A percentile compares a stretch with the other conserved stretches of the same genome.
Conservation (phyloP, 2,888 invertebrate species). For the Cephalotes varians region DNA sequence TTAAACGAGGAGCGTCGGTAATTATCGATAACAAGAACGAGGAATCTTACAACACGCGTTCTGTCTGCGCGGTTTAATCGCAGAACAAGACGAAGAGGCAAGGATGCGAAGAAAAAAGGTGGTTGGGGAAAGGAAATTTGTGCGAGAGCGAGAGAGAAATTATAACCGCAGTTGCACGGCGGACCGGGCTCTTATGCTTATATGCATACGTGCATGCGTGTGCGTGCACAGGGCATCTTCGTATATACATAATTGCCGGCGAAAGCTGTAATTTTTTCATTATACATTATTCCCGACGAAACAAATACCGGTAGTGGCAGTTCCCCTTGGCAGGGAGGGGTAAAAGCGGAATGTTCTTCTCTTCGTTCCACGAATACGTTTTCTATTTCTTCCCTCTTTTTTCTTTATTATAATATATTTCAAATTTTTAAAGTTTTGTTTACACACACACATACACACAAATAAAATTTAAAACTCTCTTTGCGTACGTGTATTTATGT, state of each 20-base stretch:
- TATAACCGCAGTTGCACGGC: constrained; percentile 68
- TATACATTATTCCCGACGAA: constrained; percentile 78
- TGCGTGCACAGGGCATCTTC: constrained; percentile 32
- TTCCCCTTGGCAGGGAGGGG: constrained; percentile 20
- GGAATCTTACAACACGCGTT: constrained; percentile 66
- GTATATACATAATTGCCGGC: constrained; percentile 74
- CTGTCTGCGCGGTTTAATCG: constrained; percentile 69
- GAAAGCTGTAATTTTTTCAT: constrained; percentile 81
- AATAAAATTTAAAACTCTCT: not conserved
- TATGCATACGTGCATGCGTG: not conserved
- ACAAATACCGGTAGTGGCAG: constrained; percentile 74
- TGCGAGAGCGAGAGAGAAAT: constrained; percentile 53
- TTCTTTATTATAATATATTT: not conserved
- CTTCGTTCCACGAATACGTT: constrained; percentile 49
- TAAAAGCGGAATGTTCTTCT: constrained; percentile 38
- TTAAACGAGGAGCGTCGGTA: constrained; percentile 59
- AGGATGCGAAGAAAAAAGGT: not conserved
- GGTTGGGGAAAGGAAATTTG: not conserved
- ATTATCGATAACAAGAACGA: constrained; percentile 66
- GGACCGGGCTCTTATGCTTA: not conserved
- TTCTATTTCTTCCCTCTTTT: not conserved
- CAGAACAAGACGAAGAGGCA: constrained; percentile 30
- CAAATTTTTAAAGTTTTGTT: constrained; percentile 13
- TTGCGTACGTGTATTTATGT: not conserved
- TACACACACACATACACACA: no score